Percentiles rank a stretch among this genome's conserved stretches.
Evolutionary conservation across 2,797 vertebrate species (phyloP).

Genomic region (Galaxias olidus): DNA sequence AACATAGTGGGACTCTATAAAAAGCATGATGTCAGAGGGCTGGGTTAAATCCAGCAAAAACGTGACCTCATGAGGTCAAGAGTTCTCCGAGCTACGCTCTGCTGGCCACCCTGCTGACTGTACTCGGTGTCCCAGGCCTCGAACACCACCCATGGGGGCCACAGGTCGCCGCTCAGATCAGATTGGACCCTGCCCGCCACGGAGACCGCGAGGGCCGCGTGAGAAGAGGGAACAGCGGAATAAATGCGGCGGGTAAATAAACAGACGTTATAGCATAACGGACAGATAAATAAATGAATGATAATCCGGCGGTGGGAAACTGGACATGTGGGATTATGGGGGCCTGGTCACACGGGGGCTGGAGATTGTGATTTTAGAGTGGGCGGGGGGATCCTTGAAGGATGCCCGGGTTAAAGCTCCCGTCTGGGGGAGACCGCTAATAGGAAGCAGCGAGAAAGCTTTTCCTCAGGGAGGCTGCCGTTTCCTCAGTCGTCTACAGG

Average conservation of each 20-base stretch:
- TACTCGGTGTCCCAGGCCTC: constrained; percentile 23
- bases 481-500: constrained; percentile 55
- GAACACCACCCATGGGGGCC: not conserved
- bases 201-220: constrained; percentile 45
- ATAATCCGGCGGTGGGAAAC: constrained; percentile 71
- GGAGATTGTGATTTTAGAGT: constrained; percentile 52
- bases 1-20: constrained; percentile 12
- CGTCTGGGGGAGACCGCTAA: constrained; percentile 54
- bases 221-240: constrained; percentile 65
- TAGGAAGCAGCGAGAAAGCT: constrained; percentile 51
- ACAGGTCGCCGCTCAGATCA: constrained; percentile 41
- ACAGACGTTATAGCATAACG: constrained; percentile 59
- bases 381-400: constrained; percentile 60
- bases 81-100: constrained; percentile 23
- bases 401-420: constrained; percentile 67
- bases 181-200: constrained; percentile 31
- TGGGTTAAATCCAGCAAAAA: constrained; percentile 32
- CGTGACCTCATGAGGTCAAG: constrained; percentile 55
- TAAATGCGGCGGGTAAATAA: constrained; percentile 69
- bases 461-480: constrained; percentile 50
- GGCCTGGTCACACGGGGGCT: constrained; percentile 58
- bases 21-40: no score
- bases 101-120: constrained; percentile 39
- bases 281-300: constrained; percentile 70
- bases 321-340: constrained; percentile 62